Evolutionary conservation across 2,888 invertebrate species (phyloP).

Genomic region (Lasioglossum leucozonium): DNA sequence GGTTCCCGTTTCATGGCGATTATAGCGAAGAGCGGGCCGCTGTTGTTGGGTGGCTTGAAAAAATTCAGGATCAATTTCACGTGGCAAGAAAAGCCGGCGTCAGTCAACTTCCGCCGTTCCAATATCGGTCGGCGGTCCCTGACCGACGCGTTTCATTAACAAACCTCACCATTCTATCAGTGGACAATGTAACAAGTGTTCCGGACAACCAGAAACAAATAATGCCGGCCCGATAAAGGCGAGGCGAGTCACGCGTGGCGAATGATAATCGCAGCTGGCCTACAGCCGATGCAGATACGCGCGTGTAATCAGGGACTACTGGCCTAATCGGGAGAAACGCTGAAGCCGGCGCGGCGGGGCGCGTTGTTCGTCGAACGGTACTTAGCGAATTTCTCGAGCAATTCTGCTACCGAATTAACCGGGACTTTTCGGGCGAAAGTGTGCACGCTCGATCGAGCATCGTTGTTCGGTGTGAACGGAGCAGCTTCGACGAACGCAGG

Average conservation of each 20-base stretch:
- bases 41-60: no score
- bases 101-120: background rate
- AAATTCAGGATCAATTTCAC: background rate
- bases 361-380: background rate
- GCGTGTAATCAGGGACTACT: background rate
- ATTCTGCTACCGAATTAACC: background rate
- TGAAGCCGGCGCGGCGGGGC: background rate
- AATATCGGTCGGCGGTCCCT: background rate
- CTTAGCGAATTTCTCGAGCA: background rate
- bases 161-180: background rate
- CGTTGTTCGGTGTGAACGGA: background rate
- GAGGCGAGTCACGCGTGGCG: background rate
- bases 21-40: background rate
- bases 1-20: background rate
- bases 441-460: background rate
- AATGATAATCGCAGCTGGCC: background rate
- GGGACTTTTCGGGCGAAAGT: background rate
- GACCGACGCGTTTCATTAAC: background rate
- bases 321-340: background rate
- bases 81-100: no score
- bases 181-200: background rate
- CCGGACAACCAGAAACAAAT: slow-evolving; percentile 2
- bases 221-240: background rate
- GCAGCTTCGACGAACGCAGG: background rate
- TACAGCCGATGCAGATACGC: background rate